Conservation (phyloP, 2,888 invertebrate genomes). For the Sthenelais limicola region DNA sequence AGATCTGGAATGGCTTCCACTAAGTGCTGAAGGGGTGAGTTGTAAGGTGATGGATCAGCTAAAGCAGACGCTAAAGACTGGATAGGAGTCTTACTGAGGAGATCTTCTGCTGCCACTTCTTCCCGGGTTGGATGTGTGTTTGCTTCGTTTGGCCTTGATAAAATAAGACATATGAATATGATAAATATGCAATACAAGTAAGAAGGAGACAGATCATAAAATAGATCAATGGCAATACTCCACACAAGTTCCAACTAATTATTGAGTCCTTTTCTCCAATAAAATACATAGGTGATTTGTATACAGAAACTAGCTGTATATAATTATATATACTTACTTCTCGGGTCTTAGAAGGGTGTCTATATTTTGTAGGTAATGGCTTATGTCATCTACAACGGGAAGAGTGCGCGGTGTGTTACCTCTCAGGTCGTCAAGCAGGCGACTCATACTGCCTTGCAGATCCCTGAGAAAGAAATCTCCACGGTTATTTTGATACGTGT, state of each 20-base stretch:
- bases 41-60: background rate
- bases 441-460: constrained; percentile 40
- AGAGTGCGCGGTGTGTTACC: background rate
- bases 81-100: background rate
- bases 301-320: too few species aligned
- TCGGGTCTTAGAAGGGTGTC: background rate
- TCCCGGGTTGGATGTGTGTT: constrained; percentile 7
- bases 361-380: constrained; percentile 21
- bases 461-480: constrained; percentile 9
- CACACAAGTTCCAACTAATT: too few species aligned
- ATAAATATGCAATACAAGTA: too few species aligned
- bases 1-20: background rate
- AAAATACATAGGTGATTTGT: too few species aligned
- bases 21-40: background rate
- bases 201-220: too few species aligned
- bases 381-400: constrained; percentile 12
- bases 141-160: too few species aligned
- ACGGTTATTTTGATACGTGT: too few species aligned
- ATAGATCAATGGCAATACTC: too few species aligned
- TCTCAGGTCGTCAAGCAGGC: constrained; percentile 35
- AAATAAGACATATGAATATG: too few species aligned
- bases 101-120: background rate
- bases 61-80: too few species aligned
- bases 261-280: too few species aligned
- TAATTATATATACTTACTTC: too few species aligned